Evolutionary conservation across 1,140 invertebrate species (phyloP).

Genomic region (Littorina saxatilis): DNA sequence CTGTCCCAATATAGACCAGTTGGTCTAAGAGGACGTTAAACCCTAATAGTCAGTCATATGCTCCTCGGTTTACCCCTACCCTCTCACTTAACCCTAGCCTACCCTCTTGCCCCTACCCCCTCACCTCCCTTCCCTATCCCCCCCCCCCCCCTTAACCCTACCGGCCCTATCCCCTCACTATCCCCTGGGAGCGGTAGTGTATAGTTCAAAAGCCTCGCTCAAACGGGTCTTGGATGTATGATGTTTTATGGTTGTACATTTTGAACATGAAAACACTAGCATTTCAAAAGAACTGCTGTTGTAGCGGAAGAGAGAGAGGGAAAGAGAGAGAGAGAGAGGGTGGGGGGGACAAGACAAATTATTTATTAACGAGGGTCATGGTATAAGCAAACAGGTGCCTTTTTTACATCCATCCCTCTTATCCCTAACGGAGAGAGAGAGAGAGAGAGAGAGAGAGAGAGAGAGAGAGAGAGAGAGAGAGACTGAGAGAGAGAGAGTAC

Average conservation of each 20-base stretch:
- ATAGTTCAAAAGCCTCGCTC: background rate
- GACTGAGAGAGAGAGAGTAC: no score
- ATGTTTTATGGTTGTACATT: no score
- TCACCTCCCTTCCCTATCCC: no score
- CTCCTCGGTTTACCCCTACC: no score
- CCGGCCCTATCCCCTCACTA: background rate
- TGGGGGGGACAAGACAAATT: background rate
- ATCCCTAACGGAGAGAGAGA: background rate
- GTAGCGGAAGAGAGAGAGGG: background rate
- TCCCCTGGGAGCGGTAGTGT: background rate
- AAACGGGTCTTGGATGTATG: no score
- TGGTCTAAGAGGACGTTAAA: no score
- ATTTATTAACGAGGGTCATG: background rate
- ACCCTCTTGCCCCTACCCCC: no score
- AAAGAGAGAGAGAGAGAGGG: slow-evolving; percentile 3
- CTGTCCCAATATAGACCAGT: no score
- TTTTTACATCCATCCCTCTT: background rate
- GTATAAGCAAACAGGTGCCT: background rate
- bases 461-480: no score
- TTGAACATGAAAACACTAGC: no score
- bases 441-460: background rate
- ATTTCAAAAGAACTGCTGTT: background rate
- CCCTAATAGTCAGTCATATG: no score
- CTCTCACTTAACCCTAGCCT: no score
- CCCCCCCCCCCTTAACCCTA: background rate